Percentiles rank a stretch among this genome's conserved stretches.
phyloP scores from a whole-genome alignment of 2,797 vertebrate species.

The Manis javanica region DNA sequence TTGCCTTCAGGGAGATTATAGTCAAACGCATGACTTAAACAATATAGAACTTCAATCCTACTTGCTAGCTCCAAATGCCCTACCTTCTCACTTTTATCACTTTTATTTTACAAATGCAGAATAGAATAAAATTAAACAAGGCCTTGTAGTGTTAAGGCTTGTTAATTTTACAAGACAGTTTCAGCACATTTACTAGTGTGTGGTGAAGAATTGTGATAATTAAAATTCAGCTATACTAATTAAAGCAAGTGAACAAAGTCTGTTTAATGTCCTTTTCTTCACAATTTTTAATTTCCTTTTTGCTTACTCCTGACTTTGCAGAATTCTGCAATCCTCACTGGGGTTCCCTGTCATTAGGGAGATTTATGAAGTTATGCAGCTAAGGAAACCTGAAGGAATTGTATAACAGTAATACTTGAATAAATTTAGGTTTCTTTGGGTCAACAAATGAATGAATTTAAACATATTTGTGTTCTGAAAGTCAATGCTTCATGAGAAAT shows the following conservation, averaged over 20 bases:
- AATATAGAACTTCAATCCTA: not conserved
- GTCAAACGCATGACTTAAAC: not conserved
- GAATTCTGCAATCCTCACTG: conserved; percentile 64
- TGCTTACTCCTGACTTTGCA: conserved; percentile 67
- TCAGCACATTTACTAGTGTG: conserved; percentile 68
- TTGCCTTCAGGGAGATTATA: not conserved
- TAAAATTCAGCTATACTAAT: conserved; percentile 79
- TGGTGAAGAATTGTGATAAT: conserved; percentile 77
- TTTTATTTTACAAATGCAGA: conserved; percentile 45
- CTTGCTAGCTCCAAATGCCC: not conserved
- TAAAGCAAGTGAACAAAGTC: conserved; percentile 73
- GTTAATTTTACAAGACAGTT: conserved; percentile 73
- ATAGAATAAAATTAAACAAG: conserved; percentile 62
- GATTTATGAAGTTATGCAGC: conserved; percentile 37
- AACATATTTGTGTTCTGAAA: conserved; percentile 14
- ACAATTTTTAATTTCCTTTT: conserved; percentile 73
- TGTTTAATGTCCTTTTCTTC: conserved; percentile 62
- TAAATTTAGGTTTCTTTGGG: conserved; percentile 2
- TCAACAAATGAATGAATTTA: conserved; percentile 24
- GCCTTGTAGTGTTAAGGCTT: conserved; percentile 63
- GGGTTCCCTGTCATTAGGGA: conserved; percentile 55
- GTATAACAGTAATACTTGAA: not conserved
- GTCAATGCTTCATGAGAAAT: not conserved
- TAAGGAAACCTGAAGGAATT: conserved; percentile 18
- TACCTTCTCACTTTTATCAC: conserved; percentile 16